Base-by-base conservation (phyloP, 2,888 invertebrate genomes). In the Drosophila mettleri region DNA sequence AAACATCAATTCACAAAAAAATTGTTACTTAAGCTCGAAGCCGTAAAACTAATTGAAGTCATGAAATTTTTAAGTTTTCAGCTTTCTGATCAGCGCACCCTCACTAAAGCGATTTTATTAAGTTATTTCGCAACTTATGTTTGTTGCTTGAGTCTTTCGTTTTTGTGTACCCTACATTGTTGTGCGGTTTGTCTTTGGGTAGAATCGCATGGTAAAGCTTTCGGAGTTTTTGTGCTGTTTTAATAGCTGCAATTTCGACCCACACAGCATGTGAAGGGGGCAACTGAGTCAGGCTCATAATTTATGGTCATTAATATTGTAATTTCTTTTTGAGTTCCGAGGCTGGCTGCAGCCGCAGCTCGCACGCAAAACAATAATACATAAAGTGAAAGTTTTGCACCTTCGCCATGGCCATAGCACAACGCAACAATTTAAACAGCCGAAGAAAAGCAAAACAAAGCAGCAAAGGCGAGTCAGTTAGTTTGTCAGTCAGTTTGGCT, bases 341-440 rank as follows among this genome's bases (percentile, higher is more conserved):
- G 36, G 43, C 53, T 60, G 54, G 69, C 67, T 63, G 78, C 45
- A 62, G 81, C 66, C 53, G 49, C 48, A 58, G 31, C 76, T 68
- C 74, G 64, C 84, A 86, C 85, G 87, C 81, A 81, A 85, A 72
- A 88, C 80, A 88, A 86, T 77, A 67, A 66, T 69, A 68, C 65
- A 66, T 80, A 71, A 80, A 90, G 88, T 89, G 89, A 89, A 89
- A 89, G 90, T 89, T 89, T 90, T 89, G 87, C 87, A 88, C 80
- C 88, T 79, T 66, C 61, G 64, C 61, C 63, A 61, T 39, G 73
- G 66, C 54, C 61, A 45, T 10, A 45, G n/a, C n/a, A 60, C 69
- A 66, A 64, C 66, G 55, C 69, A 73, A 67, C 55, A 73, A 66
- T 59, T 74, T 84, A 72, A 82, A 69, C 87, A 69, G 85, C 74